Evolutionary conservation across 2,113 vertebrate genomes (phyloP).

Genomic region (Empidonax traillii): DNA sequence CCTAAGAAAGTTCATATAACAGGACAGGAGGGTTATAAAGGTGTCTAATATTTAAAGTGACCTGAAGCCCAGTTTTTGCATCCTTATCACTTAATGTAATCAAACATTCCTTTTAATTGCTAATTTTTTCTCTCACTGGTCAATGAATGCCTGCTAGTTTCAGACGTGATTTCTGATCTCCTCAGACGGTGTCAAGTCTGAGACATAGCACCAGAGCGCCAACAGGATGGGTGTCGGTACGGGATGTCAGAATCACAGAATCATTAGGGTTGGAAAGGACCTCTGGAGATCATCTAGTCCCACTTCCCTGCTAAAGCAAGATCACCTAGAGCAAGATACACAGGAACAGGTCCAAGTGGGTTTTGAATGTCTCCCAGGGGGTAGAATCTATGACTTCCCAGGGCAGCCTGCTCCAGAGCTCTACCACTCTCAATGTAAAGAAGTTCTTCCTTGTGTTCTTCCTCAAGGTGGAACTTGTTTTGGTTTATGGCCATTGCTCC

Average conservation of each 20-base stretch:
- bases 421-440: neutral
- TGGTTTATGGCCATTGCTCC: neutral
- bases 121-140: neutral
- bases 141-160: neutral
- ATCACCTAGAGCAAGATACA: neutral
- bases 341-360: neutral
- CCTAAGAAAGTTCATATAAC: neutral
- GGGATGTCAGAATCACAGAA: neutral
- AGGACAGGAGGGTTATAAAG: neutral
- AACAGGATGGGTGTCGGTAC: neutral
- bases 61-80: neutral
- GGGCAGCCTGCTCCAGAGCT: neutral
- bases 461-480: neutral
- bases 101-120: neutral
- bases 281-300: neutral
- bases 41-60: neutral
- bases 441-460: neutral
- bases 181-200: neutral
- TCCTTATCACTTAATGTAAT: neutral
- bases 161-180: neutral
- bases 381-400: neutral
- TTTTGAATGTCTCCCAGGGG: neutral
- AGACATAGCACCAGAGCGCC: neutral
- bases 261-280: too few species aligned
- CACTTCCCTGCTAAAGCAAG: accelerated